Percentiles rank a stretch among this genome's conserved stretches.
These are phyloP conservation scores for Notocelia uddmanniana DNA, from an alignment of 2,888 invertebrate genomes.

Conservation along the genomic window DNA sequence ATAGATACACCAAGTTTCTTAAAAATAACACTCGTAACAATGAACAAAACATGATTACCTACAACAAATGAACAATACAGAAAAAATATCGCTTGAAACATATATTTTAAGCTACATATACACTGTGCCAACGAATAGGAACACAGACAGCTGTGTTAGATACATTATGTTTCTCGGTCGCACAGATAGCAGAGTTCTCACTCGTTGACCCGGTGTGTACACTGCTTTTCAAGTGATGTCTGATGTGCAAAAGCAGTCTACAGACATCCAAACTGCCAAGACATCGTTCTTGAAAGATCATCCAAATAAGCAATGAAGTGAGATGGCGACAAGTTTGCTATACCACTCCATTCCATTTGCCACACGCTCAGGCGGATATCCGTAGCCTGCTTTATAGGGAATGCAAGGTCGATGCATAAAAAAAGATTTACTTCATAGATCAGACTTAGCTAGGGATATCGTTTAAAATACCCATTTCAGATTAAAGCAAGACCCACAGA, in stretches of 20 bases:
- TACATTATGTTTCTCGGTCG: too few species aligned
- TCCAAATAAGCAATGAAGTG: neutral
- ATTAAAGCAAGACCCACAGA: slow-evolving; percentile 3
- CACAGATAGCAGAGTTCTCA: too few species aligned
- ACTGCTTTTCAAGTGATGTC: slow-evolving; percentile 25
- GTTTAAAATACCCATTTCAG: slow-evolving; percentile 53
- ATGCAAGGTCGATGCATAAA: neutral
- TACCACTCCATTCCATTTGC: neutral
- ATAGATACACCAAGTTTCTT: slow-evolving; percentile 49
- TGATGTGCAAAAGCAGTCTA: neutral
- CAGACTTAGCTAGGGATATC: slow-evolving; percentile 40
- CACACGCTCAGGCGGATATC: neutral
- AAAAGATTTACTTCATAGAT: neutral
- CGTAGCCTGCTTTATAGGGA: neutral
- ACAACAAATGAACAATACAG: slow-evolving; percentile 38
- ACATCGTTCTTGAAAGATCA: too few species aligned
- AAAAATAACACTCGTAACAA: slow-evolving; percentile 56
- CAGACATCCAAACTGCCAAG: too few species aligned
- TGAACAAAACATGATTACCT: slow-evolving; percentile 53
- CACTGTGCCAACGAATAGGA: neutral
- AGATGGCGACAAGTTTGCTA: neutral
- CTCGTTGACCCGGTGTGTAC: too few species aligned
- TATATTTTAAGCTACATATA: slow-evolving; percentile 14
- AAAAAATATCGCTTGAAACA: slow-evolving; percentile 45
- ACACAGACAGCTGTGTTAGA: neutral